Conservation (phyloP, 1,140 invertebrate genomes). For the Oscheius sp. region DNA sequence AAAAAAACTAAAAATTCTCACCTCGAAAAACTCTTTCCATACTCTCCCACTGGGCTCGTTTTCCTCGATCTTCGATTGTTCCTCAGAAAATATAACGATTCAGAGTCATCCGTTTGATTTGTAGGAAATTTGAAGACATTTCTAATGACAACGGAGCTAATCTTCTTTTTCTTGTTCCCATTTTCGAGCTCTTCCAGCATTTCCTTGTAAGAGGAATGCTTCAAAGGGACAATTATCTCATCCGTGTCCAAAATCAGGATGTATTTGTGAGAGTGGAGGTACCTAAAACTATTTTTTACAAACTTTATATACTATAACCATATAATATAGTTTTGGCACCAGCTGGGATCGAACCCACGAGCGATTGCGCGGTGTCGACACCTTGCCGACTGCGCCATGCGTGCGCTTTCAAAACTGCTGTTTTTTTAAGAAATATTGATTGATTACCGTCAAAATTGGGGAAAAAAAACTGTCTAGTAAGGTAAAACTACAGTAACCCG, state of each 20-base stretch:
- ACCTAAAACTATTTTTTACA: too few relatives aligned
- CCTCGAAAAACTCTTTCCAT: slow-evolving; percentile 72
- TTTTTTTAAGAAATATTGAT: too few relatives aligned
- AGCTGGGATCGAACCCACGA: slow-evolving; percentile 67
- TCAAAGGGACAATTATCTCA: slow-evolving; percentile 87
- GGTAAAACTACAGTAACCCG: too few relatives aligned
- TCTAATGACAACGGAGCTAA: slow-evolving; percentile 68
- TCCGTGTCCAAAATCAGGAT: slow-evolving; percentile 86
- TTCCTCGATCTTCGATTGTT: slow-evolving; percentile 62
- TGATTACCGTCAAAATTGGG: too few relatives aligned
- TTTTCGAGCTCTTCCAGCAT: slow-evolving; percentile 14
- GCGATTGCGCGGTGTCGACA: too few relatives aligned
- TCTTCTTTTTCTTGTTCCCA: slow-evolving; percentile 41
- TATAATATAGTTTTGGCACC: slow-evolving; percentile 9
- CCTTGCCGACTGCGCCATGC: too few relatives aligned
- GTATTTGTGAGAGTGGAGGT: slow-evolving; percentile 74
- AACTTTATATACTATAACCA: too few relatives aligned
- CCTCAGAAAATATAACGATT: slow-evolving; percentile 49
- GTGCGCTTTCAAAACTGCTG: too few relatives aligned
- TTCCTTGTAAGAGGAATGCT: slow-evolving; percentile 67
- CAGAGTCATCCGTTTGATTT: slow-evolving; percentile 43
- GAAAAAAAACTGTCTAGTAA: too few relatives aligned
- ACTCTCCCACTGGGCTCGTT: slow-evolving; percentile 30
- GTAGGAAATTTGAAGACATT: slow-evolving; percentile 70
- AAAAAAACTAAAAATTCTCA: slow-evolving; percentile 17